A percentile compares a stretch with the other conserved stretches of the same genome.
Conservation (phyloP, 1,140 invertebrate genomes). For the Diorhabda elongata region DNA sequence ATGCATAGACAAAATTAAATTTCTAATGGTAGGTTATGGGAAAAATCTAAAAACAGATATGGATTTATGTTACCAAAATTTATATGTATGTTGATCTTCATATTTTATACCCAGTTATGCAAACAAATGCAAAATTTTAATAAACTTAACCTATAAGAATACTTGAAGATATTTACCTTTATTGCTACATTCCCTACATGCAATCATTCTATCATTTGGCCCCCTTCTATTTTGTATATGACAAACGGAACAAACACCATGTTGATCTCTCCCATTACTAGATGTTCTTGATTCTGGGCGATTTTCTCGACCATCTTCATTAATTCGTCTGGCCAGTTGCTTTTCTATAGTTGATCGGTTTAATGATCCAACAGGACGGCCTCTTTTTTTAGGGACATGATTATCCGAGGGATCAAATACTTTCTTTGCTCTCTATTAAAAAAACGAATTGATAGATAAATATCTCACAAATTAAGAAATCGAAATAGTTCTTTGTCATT, state of each 20-base stretch:
- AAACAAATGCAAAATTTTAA: no score
- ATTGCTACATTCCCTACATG: conserved; percentile 75
- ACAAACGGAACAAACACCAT: conserved; percentile 57
- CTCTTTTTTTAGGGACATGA: conserved; percentile 63
- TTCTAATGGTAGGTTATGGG: no score
- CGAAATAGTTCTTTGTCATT: background rate
- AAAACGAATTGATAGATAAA: conserved; percentile 2
- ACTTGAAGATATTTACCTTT: conserved; percentile 55
- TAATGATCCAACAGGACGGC: conserved; percentile 57
- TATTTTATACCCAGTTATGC: no score
- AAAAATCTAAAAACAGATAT: no score
- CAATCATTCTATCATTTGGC: conserved; percentile 63
- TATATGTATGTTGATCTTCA: no score
- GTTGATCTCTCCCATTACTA: conserved; percentile 51
- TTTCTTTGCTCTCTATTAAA: conserved; percentile 57
- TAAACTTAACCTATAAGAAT: no score
- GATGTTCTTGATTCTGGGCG: conserved; percentile 43
- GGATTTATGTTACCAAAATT: no score
- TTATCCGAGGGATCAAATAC: conserved; percentile 77
- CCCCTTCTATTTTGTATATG: conserved; percentile 54
- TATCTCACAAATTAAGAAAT: background rate
- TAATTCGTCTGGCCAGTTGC: conserved; percentile 31
- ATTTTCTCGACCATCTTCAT: conserved; percentile 42
- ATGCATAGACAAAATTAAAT: no score
- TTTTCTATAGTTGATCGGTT: conserved; percentile 57